phyloP scores from a whole-genome alignment of 2,888 invertebrate genomes.

The Camponotus fellah region DNA sequence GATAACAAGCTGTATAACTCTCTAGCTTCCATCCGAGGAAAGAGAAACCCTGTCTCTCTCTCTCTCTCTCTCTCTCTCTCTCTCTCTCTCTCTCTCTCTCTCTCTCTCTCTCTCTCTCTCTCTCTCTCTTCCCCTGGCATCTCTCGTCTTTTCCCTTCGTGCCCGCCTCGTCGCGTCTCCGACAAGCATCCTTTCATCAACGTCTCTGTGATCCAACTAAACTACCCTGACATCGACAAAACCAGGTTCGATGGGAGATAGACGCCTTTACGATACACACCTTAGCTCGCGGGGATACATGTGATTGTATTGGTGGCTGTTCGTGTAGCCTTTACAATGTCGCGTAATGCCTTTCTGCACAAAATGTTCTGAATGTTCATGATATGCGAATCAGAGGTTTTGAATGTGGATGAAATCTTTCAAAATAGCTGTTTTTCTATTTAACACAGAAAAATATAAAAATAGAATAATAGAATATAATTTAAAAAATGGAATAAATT shows the following conservation, averaged over 20 bases:
- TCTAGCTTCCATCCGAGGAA: constrained; percentile 46
- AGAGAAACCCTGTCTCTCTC: constrained; percentile 10
- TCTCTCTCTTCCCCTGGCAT: constrained; percentile 9
- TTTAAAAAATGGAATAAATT: too few species aligned
- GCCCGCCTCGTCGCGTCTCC: constrained; percentile 52
- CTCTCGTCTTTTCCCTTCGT: constrained; percentile 35
- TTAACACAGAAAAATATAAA: constrained; percentile 1
- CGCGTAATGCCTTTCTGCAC: constrained; percentile 28
- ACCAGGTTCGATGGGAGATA: constrained; percentile 66
- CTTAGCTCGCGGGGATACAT: constrained; percentile 28
- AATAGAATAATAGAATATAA: neutral
- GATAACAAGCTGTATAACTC: constrained; percentile 71
- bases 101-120: neutral
- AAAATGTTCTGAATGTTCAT: neutral
- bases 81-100: too few species aligned
- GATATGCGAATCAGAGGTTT: constrained; percentile 1
- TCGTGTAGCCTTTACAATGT: constrained; percentile 17
- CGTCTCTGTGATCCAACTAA: constrained; percentile 67
- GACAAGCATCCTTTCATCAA: constrained; percentile 67
- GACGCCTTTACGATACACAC: constrained; percentile 65
- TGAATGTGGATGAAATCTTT: constrained; percentile 12
- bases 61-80: too few species aligned
- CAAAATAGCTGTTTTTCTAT: neutral
- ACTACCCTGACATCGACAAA: constrained; percentile 63
- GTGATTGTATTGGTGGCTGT: constrained; percentile 46